Evolutionary conservation across 2,113 vertebrate genomes (phyloP).

Genomic region (Seriola quinqueradiata): DNA sequence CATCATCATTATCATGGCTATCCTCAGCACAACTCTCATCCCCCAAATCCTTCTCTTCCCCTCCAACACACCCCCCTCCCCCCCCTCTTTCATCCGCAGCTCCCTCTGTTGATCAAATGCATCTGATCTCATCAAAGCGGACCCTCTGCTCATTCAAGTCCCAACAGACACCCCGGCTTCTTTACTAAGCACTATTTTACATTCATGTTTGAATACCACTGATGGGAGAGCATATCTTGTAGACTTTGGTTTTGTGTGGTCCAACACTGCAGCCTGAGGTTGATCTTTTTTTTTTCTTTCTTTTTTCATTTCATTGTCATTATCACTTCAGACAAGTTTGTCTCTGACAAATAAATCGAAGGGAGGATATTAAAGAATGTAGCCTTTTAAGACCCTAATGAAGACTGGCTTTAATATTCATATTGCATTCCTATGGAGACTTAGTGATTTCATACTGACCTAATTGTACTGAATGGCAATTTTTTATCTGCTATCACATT

Average conservation of each 20-base stretch:
- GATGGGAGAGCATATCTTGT: constrained; percentile 72
- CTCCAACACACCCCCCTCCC: neutral
- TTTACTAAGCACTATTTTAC: constrained; percentile 80
- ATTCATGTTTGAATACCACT: constrained; percentile 78
- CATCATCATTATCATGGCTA: constrained; percentile 65
- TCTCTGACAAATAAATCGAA: constrained; percentile 56
- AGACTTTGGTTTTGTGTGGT: constrained; percentile 80
- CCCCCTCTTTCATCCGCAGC: constrained; percentile 75
- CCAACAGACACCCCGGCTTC: constrained; percentile 76
- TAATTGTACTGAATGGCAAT: neutral
- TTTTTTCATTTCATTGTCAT: constrained; percentile 39
- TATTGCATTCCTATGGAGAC: constrained; percentile 43
- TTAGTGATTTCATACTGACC: constrained; percentile 17
- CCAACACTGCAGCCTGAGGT: constrained; percentile 66
- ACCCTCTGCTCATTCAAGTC: constrained; percentile 81
- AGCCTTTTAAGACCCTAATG: constrained; percentile 37
- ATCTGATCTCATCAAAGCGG: constrained; percentile 84
- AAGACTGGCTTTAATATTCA: constrained; percentile 48
- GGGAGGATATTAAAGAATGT: constrained; percentile 43
- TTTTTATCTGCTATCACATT: constrained; percentile 28
- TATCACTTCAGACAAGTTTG: constrained; percentile 58
- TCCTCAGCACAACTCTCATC: constrained; percentile 70
- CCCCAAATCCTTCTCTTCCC: constrained; percentile 66
- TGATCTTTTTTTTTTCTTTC: constrained; percentile 33
- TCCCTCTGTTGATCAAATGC: constrained; percentile 83